phyloP scores from a whole-genome alignment of 1,140 invertebrate genomes.

The Aricia agestis region DNA sequence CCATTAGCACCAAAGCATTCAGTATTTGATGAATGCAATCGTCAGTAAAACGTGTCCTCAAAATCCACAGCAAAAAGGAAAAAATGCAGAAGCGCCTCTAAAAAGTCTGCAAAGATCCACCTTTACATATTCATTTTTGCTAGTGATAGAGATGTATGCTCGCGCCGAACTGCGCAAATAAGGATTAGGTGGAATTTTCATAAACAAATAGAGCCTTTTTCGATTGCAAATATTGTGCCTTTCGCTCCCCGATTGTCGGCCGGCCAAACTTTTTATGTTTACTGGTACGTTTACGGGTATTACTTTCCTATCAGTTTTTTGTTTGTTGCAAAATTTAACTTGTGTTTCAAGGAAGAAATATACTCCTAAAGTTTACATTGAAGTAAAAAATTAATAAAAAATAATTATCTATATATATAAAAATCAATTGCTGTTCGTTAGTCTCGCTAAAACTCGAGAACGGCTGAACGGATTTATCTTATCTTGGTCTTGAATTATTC shows the following conservation, averaged over 20 bases:
- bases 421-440: too few species aligned
- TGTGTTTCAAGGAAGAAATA: too few species aligned
- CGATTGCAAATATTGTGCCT: neutral
- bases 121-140: neutral
- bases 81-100: neutral
- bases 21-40: neutral
- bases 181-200: neutral
- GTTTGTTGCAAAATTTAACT: too few species aligned
- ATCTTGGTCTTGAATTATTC: too few species aligned
- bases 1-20: too few species aligned
- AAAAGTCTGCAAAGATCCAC: neutral
- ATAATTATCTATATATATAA: too few species aligned
- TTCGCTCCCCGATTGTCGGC: neutral
- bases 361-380: too few species aligned
- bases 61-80: too few species aligned
- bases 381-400: too few species aligned
- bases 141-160: neutral
- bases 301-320: neutral
- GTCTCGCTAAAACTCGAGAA: too few species aligned
- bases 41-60: neutral
- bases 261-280: neutral
- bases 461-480: too few species aligned
- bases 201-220: neutral
- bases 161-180: neutral
- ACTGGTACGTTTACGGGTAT: neutral